Conservation (phyloP, 1,140 invertebrate genomes). For the Holcopasites calliopsidis region DNA sequence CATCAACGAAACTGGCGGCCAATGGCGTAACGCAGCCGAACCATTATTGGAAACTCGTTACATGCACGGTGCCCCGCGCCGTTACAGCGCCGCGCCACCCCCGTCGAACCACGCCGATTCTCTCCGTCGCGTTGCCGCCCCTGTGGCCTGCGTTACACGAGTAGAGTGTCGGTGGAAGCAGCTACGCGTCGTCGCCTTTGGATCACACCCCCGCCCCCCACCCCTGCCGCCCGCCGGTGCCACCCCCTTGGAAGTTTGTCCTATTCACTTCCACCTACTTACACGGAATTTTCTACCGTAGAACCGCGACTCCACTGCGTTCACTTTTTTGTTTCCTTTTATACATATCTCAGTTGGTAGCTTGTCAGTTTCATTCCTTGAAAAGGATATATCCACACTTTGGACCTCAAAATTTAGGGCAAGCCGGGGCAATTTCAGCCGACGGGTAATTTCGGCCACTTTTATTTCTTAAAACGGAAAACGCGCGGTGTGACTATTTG, state of each 20-base stretch:
- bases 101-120: not conserved
- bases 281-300: slow-evolving; percentile 7
- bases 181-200: slow-evolving; percentile 56
- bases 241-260: slow-evolving; percentile 9
- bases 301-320: not conserved
- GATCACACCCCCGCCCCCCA: slow-evolving; percentile 34
- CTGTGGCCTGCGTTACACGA: slow-evolving; percentile 65
- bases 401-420: too few species aligned
- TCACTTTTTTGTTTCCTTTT: not conserved
- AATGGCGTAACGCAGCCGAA: slow-evolving; percentile 75
- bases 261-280: slow-evolving; percentile 30
- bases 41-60: slow-evolving; percentile 80
- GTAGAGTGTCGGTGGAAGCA: slow-evolving; percentile 37
- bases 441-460: too few species aligned
- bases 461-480: too few species aligned
- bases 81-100: slow-evolving; percentile 68
- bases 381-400: too few species aligned
- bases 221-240: not conserved
- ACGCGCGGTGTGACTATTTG: too few species aligned
- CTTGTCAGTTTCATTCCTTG: too few species aligned
- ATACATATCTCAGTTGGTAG: too few species aligned
- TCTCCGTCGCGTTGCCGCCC: slow-evolving; percentile 19
- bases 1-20: slow-evolving; percentile 56
- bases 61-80: slow-evolving; percentile 70
- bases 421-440: too few species aligned